These are phyloP conservation scores for Oxyura jamaicensis DNA, from an alignment of 2,113 vertebrate species.

Conservation along the genomic window DNA sequence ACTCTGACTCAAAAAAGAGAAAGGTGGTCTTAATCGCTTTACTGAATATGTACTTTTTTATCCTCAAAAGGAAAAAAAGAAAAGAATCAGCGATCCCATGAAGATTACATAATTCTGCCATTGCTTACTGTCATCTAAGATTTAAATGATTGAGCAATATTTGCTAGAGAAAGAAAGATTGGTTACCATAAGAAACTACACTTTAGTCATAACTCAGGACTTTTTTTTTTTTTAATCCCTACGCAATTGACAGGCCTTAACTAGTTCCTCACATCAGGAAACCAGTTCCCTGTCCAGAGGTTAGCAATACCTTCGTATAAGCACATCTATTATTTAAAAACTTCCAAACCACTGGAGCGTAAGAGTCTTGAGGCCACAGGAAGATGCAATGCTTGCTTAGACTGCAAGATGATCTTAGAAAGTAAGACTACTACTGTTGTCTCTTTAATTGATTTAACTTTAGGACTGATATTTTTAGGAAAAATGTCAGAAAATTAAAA, in stretches of 20 bases:
- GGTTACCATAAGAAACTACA: neutral
- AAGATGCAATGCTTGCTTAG: neutral
- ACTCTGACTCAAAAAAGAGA: neutral
- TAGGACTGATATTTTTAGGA: neutral
- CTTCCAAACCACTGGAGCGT: neutral
- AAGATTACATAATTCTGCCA: neutral
- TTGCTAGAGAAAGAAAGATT: slow-evolving; percentile 40
- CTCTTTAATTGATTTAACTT: neutral
- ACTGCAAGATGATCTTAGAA: neutral
- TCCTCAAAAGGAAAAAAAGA: neutral
- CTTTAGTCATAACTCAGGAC: neutral
- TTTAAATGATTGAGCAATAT: slow-evolving; percentile 24
- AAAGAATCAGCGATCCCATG: neutral
- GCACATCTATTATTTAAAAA: neutral
- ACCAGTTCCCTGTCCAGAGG: neutral
- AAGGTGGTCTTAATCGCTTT: neutral
- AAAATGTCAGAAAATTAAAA: slow-evolving; percentile 16
- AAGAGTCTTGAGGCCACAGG: neutral
- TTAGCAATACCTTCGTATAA: neutral
- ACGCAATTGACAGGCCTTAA: neutral
- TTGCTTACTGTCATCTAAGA: neutral
- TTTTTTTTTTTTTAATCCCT: neutral
- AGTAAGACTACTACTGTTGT: neutral
- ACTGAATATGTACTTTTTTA: neutral
- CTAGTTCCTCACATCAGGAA: neutral